These are phyloP conservation scores for Brachionus plicatilis DNA, from an alignment of 1,140 invertebrate genomes.

Conservation along the genomic window DNA sequence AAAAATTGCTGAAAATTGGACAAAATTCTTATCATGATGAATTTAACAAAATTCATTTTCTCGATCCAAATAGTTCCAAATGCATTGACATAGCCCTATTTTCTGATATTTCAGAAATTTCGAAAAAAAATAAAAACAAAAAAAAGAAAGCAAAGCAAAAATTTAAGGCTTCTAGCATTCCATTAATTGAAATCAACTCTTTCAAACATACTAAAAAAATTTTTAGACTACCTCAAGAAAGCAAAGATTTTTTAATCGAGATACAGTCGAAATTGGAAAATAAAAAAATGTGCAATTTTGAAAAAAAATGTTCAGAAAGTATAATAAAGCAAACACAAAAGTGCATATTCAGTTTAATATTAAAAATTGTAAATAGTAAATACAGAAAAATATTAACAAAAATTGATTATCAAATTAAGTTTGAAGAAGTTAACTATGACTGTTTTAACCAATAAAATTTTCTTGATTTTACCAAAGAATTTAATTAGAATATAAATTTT, in stretches of 20 bases:
- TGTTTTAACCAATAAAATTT: not conserved
- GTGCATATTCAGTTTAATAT: not conserved
- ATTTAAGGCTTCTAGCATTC: not conserved
- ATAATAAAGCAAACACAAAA: not conserved
- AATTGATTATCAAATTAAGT: not conserved
- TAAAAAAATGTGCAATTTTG: not conserved
- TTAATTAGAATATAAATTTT: not conserved
- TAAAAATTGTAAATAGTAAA: not conserved
- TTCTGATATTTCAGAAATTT: not conserved
- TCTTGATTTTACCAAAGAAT: not conserved
- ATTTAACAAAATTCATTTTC: slow-evolving; percentile 2
- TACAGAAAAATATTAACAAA: not conserved
- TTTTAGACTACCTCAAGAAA: not conserved
- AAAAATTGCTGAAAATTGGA: not conserved
- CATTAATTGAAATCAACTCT: not conserved
- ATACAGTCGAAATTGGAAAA: not conserved
- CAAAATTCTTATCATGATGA: slow-evolving; percentile 12
- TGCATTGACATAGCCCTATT: not conserved
- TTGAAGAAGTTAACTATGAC: not conserved
- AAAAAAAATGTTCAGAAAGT: not conserved
- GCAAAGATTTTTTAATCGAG: not conserved
- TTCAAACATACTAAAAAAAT: not conserved
- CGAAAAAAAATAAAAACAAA: not conserved
- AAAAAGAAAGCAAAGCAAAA: not conserved
- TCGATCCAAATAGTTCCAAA: not conserved